Conservation (phyloP, 2,888 invertebrate species). For the Hesperia comma region DNA sequence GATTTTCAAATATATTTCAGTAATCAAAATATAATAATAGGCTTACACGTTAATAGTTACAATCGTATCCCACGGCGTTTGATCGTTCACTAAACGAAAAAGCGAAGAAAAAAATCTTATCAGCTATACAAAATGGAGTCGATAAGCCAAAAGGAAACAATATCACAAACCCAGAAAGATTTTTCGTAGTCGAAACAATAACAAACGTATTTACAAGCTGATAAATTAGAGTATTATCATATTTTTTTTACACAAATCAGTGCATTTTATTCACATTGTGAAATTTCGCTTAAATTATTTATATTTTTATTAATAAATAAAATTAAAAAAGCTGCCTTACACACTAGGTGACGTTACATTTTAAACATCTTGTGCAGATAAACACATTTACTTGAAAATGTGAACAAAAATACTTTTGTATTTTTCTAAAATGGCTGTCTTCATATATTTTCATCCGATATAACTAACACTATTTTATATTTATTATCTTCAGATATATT, state of each 20-base stretch:
- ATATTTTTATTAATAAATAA: slow-evolving; percentile 54
- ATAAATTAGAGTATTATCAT: slow-evolving; percentile 65
- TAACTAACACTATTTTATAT: slow-evolving; percentile 53
- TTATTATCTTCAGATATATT: slow-evolving; percentile 75
- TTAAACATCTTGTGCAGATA: slow-evolving; percentile 46
- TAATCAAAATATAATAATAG: slow-evolving; percentile 85
- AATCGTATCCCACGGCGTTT: slow-evolving; percentile 74
- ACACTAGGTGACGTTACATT: slow-evolving; percentile 59
- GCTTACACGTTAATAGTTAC: slow-evolving; percentile 82
- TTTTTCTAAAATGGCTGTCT: slow-evolving; percentile 21
- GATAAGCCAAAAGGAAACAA: slow-evolving; percentile 36
- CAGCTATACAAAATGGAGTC: slow-evolving; percentile 44
- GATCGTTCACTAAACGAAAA: slow-evolving; percentile 55
- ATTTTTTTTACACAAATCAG: slow-evolving; percentile 71
- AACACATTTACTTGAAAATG: slow-evolving; percentile 37
- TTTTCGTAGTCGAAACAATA: slow-evolving; percentile 46
- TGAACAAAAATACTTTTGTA: slow-evolving; percentile 29
- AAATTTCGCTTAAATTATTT: slow-evolving; percentile 48
- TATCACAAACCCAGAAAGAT: slow-evolving; percentile 48
- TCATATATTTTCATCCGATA: slow-evolving; percentile 18
- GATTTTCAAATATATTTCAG: slow-evolving; percentile 83
- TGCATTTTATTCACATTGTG: slow-evolving; percentile 79
- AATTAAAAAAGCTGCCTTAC: slow-evolving; percentile 59
- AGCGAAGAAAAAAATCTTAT: slow-evolving; percentile 44
- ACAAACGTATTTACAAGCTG: slow-evolving; percentile 54